Evolutionary conservation across 1,140 invertebrate genomes (phyloP).

Genomic region (Drosophila parvula): DNA sequence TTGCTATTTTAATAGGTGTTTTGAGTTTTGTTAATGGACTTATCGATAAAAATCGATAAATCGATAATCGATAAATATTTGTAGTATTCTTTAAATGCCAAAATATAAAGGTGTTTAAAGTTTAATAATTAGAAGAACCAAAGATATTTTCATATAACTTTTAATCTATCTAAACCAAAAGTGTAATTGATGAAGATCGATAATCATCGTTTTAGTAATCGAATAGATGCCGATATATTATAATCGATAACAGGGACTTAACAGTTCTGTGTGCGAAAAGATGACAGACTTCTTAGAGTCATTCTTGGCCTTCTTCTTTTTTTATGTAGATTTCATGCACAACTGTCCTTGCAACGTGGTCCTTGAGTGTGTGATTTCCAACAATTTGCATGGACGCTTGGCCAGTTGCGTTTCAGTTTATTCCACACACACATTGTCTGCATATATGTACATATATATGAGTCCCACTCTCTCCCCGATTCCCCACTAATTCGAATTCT

Average conservation of each 20-base stretch:
- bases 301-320: constrained; percentile 8
- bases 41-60: no score
- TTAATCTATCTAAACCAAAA: no score
- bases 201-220: no score
- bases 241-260: not conserved
- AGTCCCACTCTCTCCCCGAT: not conserved
- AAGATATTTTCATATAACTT: no score
- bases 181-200: no score
- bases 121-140: no score
- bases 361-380: constrained; percentile 23
- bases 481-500: constrained; percentile 5
- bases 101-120: no score
- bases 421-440: constrained; percentile 17
- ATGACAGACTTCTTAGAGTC: not conserved
- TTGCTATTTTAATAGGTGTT: no score
- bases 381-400: constrained; percentile 40
- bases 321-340: constrained; percentile 43
- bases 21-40: no score
- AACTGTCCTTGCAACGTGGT: constrained; percentile 12
- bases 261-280: not conserved
- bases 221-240: no score
- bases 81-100: no score
- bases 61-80: no score
- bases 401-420: constrained; percentile 30
- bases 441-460: constrained; percentile 37